Conservation (phyloP, 2,113 vertebrate species). For the Ceyx cyanopectus region DNA sequence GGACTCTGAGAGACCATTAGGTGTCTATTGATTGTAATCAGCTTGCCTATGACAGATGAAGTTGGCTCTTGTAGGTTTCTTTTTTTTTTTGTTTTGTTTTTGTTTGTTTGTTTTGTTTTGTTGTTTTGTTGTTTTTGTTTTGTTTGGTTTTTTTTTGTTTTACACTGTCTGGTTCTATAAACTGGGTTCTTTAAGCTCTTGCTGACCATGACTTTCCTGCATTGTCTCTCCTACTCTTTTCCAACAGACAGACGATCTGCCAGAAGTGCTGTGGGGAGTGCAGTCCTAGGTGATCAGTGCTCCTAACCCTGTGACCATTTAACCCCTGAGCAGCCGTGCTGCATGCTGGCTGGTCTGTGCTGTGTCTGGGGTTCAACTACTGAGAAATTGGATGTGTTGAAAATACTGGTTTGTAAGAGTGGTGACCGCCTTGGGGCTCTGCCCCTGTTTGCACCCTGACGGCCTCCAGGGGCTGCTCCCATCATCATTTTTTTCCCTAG, state of each 20-base stretch:
- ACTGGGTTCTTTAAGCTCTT: background rate
- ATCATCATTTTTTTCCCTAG: background rate
- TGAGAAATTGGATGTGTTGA: background rate
- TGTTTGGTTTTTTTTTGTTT: too few species aligned
- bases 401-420: background rate
- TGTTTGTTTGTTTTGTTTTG: background rate
- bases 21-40: constrained; percentile 68
- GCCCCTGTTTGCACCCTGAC: fast-evolving
- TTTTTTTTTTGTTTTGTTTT: background rate
- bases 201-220: background rate
- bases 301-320: background rate
- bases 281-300: background rate
- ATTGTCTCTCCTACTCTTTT: background rate
- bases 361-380: background rate
- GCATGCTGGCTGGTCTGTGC: background rate
- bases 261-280: background rate
- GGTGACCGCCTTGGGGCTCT: background rate
- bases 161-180: background rate
- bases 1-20: constrained; percentile 63
- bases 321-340: background rate
- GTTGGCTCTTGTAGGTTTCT: background rate
- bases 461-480: fast-evolving
- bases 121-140: background rate
- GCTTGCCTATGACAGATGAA: constrained; percentile 62
- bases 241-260: background rate